Base-by-base conservation (phyloP, 2,113 vertebrate genomes). In the Camelus bactrianus region DNA sequence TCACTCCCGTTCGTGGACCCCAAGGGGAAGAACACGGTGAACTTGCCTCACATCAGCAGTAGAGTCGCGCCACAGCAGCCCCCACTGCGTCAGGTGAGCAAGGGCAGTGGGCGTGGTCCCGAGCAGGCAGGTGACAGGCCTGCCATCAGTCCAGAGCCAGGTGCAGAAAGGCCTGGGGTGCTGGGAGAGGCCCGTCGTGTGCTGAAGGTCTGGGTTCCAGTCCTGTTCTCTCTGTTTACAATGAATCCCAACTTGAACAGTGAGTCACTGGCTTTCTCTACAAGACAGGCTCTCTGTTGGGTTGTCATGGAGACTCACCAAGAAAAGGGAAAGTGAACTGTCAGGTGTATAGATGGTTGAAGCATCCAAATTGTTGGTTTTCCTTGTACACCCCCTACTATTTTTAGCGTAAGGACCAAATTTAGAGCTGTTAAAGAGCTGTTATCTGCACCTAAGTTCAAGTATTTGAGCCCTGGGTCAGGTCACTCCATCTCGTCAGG, bases 1-100 rank as follows among this genome's bases (percentile, higher is more conserved):
- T 98, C 98, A 24, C 96, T 99, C 96, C 99, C 99, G 85, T 99
- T 98, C 89, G 98, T 99, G 91, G 99, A 99, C 72, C 97, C 98
- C 58, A 99, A 98, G 0, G 98, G 98, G 89, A 99, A 99, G 94
- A 98, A 98, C 96, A 97, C 99, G 97, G 97, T 99, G 97, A 99
- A 98, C 97, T 98, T 99, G 95, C 98, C 99, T 96, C 98, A 97
- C 80, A 99, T 99, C 94, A 93, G 98, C 98, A 98, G 97, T 88
- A 99, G 99, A 97, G 96, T 98, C 91, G 89, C 98, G 84, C 98
- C 98, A 88, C 64, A 91, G 58, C 46, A 35, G 50, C 13, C 93
- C n/a, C 13, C n/a, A 2, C n/a, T 54, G 6, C 35, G 65, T 64
- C 96, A 65, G 88, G 97, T 97, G 77, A 94, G 93, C 64, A 14